Percentiles rank a stretch among this genome's conserved stretches.
phyloP scores from a whole-genome alignment of 2,113 vertebrate genomes.

The Lophotis ruficrista region DNA sequence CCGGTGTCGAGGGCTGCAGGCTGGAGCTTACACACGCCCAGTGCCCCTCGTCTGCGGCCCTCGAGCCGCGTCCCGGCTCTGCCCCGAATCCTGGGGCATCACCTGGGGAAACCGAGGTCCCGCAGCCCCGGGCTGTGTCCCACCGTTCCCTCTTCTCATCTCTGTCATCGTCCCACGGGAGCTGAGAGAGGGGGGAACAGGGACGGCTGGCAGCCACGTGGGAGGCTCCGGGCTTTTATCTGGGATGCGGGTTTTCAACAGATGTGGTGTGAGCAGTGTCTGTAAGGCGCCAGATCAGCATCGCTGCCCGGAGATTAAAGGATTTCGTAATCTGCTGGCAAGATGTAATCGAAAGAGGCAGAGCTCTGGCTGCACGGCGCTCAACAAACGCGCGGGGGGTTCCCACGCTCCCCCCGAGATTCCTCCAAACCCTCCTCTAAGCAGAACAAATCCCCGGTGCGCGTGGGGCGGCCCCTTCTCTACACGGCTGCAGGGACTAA shows the following conservation, averaged over 20 bases:
- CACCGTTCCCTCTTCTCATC: not conserved
- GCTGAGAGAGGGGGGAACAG: not conserved
- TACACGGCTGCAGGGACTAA: accelerated
- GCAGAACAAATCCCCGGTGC: not conserved
- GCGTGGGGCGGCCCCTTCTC: not conserved
- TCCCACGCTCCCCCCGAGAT: not conserved
- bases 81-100: accelerated
- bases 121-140: accelerated
- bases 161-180: accelerated
- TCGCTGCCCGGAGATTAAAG: not conserved
- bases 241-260: not conserved
- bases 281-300: not conserved
- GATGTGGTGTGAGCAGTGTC: constrained; percentile 34
- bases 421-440: not conserved
- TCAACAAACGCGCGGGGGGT: not conserved
- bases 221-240: not conserved
- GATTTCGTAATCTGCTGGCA: constrained; percentile 23
- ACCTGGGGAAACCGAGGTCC: not conserved
- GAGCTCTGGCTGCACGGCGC: not conserved
- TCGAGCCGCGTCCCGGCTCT: accelerated
- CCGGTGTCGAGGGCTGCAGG: not conserved
- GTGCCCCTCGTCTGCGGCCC: not conserved
- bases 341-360: not conserved
- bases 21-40: accelerated
- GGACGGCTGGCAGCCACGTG: not conserved